Percentiles rank a stretch among this genome's conserved stretches.
Conservation (phyloP, 2,797 vertebrate species). For the Cryptoblepharus egeriae region DNA sequence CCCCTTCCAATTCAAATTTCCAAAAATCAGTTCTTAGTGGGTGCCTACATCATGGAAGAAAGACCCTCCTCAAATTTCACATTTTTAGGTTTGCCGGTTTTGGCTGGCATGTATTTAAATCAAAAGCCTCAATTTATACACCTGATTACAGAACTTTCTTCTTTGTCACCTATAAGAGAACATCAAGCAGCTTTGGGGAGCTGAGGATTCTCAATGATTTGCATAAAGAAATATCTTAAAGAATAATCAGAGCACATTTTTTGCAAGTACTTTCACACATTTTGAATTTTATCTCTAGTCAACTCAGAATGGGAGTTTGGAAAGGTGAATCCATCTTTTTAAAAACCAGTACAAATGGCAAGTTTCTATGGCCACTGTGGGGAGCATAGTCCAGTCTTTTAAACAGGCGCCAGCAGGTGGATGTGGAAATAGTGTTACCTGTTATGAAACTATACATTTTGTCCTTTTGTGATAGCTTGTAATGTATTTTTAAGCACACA, state of each 20-base stretch:
- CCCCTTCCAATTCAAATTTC: too few species aligned
- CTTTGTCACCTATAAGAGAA: not conserved
- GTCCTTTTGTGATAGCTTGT: not conserved
- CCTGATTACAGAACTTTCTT: not conserved
- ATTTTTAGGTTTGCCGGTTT: too few species aligned
- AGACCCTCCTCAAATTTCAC: too few species aligned
- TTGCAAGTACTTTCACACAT: not conserved
- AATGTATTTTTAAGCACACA: not conserved
- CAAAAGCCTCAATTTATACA: not conserved
- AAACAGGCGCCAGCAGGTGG: too few species aligned
- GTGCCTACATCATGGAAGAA: too few species aligned
- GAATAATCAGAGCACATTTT: not conserved
- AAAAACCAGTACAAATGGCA: not conserved
- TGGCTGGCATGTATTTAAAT: not conserved
- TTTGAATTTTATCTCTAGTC: not conserved
- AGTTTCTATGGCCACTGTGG: too few species aligned
- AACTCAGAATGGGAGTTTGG: not conserved
- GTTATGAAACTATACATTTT: not conserved
- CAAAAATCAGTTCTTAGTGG: too few species aligned
- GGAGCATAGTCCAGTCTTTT: too few species aligned
- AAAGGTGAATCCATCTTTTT: not conserved
- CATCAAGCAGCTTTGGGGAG: constrained; percentile 13
- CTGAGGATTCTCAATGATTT: not conserved
- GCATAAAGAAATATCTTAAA: not conserved
- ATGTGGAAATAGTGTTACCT: not conserved